A percentile compares a stretch with the other conserved stretches of the same genome.
Conservation (phyloP, 1,140 invertebrate species). For the Halyomorpha halys region DNA sequence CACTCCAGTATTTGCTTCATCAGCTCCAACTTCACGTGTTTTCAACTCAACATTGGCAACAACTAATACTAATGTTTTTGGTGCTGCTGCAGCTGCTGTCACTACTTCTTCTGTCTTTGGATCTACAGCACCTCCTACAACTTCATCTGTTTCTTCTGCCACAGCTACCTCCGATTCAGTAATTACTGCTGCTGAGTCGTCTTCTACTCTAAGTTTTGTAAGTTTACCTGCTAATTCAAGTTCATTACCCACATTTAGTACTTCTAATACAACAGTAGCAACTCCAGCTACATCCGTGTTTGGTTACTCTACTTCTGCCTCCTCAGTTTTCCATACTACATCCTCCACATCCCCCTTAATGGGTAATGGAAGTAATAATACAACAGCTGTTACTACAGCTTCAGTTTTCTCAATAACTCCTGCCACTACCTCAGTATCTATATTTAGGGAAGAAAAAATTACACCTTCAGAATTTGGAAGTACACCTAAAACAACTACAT, state of each 20-base stretch:
- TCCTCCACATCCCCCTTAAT: background rate
- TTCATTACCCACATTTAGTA: background rate
- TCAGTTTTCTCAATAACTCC: constrained; percentile 16
- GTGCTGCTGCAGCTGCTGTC: background rate
- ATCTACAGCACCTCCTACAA: background rate
- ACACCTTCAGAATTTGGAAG: too few relatives aligned
- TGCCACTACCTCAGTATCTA: background rate
- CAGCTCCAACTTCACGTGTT: background rate
- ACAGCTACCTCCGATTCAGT: background rate
- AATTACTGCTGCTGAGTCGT: background rate
- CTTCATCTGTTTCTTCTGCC: background rate
- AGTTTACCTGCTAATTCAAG: background rate
- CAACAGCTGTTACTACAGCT: background rate
- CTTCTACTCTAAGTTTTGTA: background rate
- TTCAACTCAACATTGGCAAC: background rate
- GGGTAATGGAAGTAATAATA: background rate
- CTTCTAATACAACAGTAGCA: background rate
- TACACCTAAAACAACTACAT: background rate
- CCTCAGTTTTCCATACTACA: background rate
- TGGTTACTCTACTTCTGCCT: constrained; percentile 1
- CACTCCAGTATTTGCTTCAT: background rate
- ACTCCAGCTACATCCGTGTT: constrained; percentile 13
- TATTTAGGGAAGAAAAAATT: constrained; percentile 11
- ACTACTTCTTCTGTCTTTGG: background rate
- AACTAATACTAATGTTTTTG: background rate